A percentile compares a stretch with the other conserved stretches of the same genome.
phyloP scores from a whole-genome alignment of 1,140 invertebrate species.

The Rhopalosiphum padi region DNA sequence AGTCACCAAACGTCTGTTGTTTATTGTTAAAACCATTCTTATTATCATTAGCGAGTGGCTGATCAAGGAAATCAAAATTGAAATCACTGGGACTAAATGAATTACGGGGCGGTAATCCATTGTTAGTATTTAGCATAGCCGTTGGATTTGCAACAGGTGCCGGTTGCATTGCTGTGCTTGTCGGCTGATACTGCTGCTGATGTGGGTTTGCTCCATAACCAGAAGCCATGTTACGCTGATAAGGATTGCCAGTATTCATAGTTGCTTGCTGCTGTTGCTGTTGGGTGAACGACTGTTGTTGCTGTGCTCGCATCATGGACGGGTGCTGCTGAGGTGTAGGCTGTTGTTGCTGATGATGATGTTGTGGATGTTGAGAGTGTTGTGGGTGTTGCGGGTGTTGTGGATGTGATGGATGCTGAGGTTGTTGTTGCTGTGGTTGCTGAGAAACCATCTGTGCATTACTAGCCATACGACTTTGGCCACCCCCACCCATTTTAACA shows the following conservation, averaged over 20 bases:
- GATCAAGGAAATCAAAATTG: conserved; percentile 53
- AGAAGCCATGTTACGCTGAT: conserved; percentile 46
- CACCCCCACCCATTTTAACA: conserved; percentile 38
- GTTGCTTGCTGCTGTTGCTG: conserved; percentile 43
- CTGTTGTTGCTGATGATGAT: conserved; percentile 46
- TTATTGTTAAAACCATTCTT: conserved; percentile 49
- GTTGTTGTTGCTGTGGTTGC: neutral
- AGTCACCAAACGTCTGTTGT: conserved; percentile 49
- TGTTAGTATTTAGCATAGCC: conserved; percentile 44
- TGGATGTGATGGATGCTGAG: neutral
- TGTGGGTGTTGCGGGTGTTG: neutral
- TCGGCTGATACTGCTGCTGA: conserved; percentile 11
- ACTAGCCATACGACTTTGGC: conserved; percentile 23
- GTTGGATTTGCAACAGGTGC: neutral
- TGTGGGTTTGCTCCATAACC: neutral
- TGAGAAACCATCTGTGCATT: conserved; percentile 36
- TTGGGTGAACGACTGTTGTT: conserved; percentile 39
- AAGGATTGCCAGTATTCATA: conserved; percentile 29
- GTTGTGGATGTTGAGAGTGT: neutral
- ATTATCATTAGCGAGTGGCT: conserved; percentile 52
- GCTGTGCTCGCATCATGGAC: conserved; percentile 46
- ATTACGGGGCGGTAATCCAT: conserved; percentile 30
- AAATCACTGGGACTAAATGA: conserved; percentile 53
- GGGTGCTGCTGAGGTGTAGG: conserved; percentile 25
- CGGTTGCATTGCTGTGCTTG: conserved; percentile 37